A percentile compares a stretch with the other conserved stretches of the same genome.
Evolutionary conservation across 2,888 invertebrate genomes (phyloP).

Genomic region (Iselma pallidipennis): DNA sequence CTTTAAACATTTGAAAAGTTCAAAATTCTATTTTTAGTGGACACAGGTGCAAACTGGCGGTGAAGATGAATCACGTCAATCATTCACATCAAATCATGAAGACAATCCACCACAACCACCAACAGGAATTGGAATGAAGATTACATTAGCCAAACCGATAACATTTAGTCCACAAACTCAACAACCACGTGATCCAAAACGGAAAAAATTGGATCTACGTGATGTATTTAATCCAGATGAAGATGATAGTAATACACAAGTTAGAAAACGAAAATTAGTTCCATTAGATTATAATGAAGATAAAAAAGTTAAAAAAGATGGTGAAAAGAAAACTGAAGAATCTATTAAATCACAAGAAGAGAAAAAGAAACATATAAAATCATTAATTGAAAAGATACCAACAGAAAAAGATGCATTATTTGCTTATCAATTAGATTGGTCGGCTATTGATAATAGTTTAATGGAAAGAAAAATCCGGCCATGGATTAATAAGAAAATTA

Average conservation of each 20-base stretch:
- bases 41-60: conserved; percentile 54
- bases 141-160: conserved; percentile 54
- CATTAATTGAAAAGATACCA: conserved; percentile 97
- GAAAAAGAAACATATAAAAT: conserved; percentile 94
- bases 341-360: conserved; percentile 82
- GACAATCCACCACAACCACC: conserved; percentile 43
- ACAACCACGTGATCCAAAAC: conserved; percentile 57
- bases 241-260: conserved; percentile 62
- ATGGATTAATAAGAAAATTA: conserved; percentile 99
- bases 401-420: conserved; percentile 97
- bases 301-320: conserved; percentile 54
- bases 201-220: conserved; percentile 77
- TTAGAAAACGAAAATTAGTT: conserved; percentile 78
- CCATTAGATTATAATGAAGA: conserved; percentile 72
- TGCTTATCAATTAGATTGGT: conserved; percentile 92
- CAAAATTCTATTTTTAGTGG: conserved; percentile 43
- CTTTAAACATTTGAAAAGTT: conserved; percentile 1
- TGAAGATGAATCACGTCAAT: conserved; percentile 58
- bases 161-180: conserved; percentile 55
- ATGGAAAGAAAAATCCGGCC: conserved; percentile 98
- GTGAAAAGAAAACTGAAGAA: conserved; percentile 60
- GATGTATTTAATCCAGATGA: conserved; percentile 88
- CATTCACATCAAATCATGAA: conserved; percentile 53
- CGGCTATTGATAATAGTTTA: conserved; percentile 69
- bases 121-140: conserved; percentile 52